phyloP scores from a whole-genome alignment of 2,797 vertebrate genomes.

The Chiloscyllium punctatum region DNA sequence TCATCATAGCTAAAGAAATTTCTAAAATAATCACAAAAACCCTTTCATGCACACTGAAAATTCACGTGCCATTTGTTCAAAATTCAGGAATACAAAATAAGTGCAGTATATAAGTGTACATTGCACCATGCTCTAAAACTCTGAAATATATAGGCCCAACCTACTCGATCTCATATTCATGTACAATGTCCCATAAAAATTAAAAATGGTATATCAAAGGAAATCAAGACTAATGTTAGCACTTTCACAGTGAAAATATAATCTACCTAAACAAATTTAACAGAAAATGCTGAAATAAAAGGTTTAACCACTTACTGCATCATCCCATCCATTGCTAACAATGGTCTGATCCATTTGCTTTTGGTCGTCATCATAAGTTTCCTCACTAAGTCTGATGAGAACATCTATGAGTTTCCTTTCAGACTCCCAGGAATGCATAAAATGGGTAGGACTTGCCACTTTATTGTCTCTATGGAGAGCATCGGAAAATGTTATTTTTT shows the following conservation, averaged over 20 bases:
- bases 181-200: neutral
- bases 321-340: conserved; percentile 64
- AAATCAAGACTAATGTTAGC: neutral
- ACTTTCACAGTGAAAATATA: neutral
- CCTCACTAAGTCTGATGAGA: conserved; percentile 66
- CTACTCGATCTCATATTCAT: neutral
- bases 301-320: conserved; percentile 65
- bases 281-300: neutral
- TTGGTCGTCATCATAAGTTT: conserved; percentile 51
- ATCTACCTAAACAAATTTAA: neutral
- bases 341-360: conserved; percentile 48
- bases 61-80: no score
- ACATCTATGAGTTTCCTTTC: conserved; percentile 54
- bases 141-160: neutral
- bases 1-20: no score
- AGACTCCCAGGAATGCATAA: conserved; percentile 43
- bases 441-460: conserved; percentile 30
- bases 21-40: no score
- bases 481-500: neutral
- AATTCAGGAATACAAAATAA: no score
- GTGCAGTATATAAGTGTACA: no score
- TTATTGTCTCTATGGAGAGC: neutral
- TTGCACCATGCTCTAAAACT: no score
- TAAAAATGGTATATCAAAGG: neutral
- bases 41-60: no score